Base-by-base conservation (phyloP, 1,140 invertebrate genomes). In the Aricia agestis region DNA sequence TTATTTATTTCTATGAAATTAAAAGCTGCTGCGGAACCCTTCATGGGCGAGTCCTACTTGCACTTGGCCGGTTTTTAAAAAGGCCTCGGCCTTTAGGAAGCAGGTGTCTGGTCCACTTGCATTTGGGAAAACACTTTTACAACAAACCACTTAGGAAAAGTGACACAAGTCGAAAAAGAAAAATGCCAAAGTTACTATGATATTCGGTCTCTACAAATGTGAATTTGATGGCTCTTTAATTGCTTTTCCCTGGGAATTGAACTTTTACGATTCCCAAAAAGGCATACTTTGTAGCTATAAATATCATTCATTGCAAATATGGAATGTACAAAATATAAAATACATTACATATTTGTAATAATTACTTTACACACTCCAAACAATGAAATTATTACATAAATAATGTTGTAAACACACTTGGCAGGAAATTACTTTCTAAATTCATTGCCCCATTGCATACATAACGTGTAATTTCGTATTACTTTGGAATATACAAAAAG, bases 371-470 rank as follows among this genome's bases (percentile, higher is more conserved):
- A 52, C 45, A 13, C 9, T 11, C 4, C 11, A 52, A 52, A 52
- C 45, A 52, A 63, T 18, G 18, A 59, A n/a, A 59, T n/a, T 19
- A 19, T 63, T 63, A 63, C 59, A 63, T 63, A 25, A 63, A 63
- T 25, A 63, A 63, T 63, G 59, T 19, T 11, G 18, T 63, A 31
- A 2, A 63, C 2, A 18, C 58, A 25, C 59, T 63, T 63, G 18
- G 10, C 19, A 63, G 59, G 59, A 63, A 63, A 63, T 63, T 63
- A 63, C 59, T 63, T 63, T 63, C 59, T 63, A 63, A 63, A 18
- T 63, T 63, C 18, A 19, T 63, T 63, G 25, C 59, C 19, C 10
- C 19, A 63, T 63, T 63, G 59, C 59, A 17, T 63, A 19, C n/a
- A 15, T 52, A 52, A 36, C 36, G 36, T 15, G 45, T 52, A 13